Evolutionary conservation across 1,140 invertebrate genomes (phyloP).

Genomic region (Muscidifurax raptorellus): DNA sequence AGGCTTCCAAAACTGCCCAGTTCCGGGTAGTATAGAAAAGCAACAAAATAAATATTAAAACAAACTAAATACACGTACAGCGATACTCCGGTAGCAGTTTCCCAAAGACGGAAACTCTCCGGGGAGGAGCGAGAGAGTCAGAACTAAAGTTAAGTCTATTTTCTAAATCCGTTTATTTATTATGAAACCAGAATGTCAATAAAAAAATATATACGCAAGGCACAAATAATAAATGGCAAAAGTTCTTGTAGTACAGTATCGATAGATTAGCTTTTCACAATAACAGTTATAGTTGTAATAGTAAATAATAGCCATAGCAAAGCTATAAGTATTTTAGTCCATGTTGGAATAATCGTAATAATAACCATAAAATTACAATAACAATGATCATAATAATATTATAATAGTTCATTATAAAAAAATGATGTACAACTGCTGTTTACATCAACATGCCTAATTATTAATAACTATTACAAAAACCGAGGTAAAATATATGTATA

Average conservation of each 20-base stretch:
- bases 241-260: conserved; percentile 32
- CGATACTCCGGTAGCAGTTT: neutral
- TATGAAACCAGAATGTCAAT: conserved; percentile 19
- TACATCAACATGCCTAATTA: conserved; percentile 47
- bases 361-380: conserved; percentile 54
- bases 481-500: conserved; percentile 53
- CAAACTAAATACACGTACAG: conserved; percentile 22
- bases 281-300: conserved; percentile 49
- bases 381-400: conserved; percentile 52
- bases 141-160: conserved; percentile 38
- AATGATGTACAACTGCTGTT: conserved; percentile 38
- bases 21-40: neutral
- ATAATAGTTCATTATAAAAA: conserved; percentile 47
- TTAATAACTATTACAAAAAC: conserved; percentile 50
- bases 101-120: neutral
- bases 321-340: conserved; percentile 38
- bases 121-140: conserved; percentile 42
- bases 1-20: neutral
- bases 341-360: conserved; percentile 45
- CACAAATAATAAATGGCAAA: conserved; percentile 51
- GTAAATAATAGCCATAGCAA: conserved; percentile 45
- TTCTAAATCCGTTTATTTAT: conserved; percentile 33
- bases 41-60: conserved; percentile 36
- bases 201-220: conserved; percentile 29
- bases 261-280: conserved; percentile 51